These are phyloP conservation scores for Notamacropus eugenii DNA, from an alignment of 2,797 vertebrate species.

Conservation along the genomic window DNA sequence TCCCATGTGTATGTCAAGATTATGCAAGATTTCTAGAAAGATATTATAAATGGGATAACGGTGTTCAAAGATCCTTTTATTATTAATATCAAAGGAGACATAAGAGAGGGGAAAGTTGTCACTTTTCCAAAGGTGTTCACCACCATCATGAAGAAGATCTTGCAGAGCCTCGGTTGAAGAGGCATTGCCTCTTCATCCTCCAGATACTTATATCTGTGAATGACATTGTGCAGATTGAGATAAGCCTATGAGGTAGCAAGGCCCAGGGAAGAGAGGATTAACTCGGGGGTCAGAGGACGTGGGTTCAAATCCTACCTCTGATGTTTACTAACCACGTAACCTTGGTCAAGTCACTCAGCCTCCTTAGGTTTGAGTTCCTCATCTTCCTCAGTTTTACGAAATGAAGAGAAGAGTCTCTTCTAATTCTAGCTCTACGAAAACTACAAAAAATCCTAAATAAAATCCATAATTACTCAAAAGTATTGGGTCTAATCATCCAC, in stretches of 20 bases:
- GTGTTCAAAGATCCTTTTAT: neutral
- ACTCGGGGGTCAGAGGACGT: neutral
- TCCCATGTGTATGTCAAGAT: neutral
- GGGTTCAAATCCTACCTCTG: neutral
- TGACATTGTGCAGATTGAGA: neutral
- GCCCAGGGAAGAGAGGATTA: neutral
- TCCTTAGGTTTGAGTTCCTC: neutral
- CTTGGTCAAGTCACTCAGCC: neutral
- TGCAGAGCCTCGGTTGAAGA: neutral
- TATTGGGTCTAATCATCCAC: neutral
- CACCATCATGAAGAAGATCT: neutral
- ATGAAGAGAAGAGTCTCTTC: neutral
- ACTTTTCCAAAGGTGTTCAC: neutral
- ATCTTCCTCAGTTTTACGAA: neutral
- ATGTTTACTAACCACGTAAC: neutral
- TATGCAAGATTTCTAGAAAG: neutral
- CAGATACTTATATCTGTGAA: neutral
- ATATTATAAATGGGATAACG: neutral
- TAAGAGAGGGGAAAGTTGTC: neutral
- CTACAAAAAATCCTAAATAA: neutral
- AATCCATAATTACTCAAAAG: neutral
- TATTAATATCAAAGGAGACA: neutral
- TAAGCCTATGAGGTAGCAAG: neutral
- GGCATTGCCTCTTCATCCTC: neutral
- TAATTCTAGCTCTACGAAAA: neutral